Evolutionary conservation across 2,113 vertebrate species (phyloP).

Genomic region (Cephalopholis sonnerati): DNA sequence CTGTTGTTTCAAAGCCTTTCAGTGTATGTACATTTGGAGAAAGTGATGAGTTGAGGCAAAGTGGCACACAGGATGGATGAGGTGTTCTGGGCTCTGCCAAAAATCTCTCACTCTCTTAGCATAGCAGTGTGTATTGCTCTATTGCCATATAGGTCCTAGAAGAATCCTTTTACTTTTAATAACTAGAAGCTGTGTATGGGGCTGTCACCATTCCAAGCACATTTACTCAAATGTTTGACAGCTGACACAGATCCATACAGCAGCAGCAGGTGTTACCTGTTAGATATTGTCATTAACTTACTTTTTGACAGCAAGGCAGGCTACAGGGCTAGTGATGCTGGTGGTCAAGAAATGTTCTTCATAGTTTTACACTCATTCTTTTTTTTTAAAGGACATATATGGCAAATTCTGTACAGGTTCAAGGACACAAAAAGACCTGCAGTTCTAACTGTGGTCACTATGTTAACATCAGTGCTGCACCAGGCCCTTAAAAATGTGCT

Average conservation of each 20-base stretch:
- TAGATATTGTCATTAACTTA: conserved; percentile 18
- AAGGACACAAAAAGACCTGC: too few relatives aligned
- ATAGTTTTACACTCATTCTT: not conserved
- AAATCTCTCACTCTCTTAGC: not conserved
- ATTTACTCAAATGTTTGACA: conserved; percentile 1
- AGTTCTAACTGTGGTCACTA: too few relatives aligned
- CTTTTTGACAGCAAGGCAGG: not conserved
- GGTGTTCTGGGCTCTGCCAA: not conserved
- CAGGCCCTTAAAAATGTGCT: too few relatives aligned
- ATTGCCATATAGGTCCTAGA: not conserved
- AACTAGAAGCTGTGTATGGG: not conserved
- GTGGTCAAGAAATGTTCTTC: not conserved
- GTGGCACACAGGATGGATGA: not conserved
- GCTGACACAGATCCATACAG: conserved; percentile 3
- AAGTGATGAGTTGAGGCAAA: not conserved
- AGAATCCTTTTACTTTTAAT: not conserved
- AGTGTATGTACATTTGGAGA: not conserved
- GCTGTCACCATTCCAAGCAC: not conserved
- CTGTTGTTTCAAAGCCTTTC: not conserved
- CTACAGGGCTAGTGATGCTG: not conserved
- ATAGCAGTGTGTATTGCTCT: not conserved
- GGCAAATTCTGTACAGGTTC: not conserved
- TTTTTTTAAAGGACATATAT: not conserved
- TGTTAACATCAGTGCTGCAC: too few relatives aligned
- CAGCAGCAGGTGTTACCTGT: conserved; percentile 5